phyloP scores from a whole-genome alignment of 2,797 vertebrate genomes.

The Amblyopsis hoosieri region DNA sequence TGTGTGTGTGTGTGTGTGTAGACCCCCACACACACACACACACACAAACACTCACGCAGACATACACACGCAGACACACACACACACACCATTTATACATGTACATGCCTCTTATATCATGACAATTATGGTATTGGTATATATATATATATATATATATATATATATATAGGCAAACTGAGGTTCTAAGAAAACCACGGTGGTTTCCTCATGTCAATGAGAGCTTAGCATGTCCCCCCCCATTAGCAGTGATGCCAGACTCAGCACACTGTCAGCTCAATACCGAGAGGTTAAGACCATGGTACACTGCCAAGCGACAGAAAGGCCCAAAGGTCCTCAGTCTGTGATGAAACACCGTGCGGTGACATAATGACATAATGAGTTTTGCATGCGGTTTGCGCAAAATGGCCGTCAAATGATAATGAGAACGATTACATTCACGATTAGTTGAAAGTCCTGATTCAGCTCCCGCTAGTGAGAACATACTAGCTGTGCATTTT shows the following conservation, averaged over 20 bases:
- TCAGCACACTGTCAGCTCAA: slow-evolving; percentile 61
- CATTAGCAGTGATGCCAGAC: slow-evolving; percentile 50
- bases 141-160: background rate
- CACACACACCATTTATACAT: background rate
- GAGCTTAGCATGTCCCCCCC: slow-evolving; percentile 19
- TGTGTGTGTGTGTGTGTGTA: background rate
- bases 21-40: slow-evolving; percentile 4
- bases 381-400: slow-evolving; percentile 22
- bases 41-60: background rate
- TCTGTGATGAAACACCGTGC: slow-evolving; percentile 9
- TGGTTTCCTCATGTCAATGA: slow-evolving; percentile 36
- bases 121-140: no score
- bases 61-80: background rate
- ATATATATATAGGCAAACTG: slow-evolving; percentile 3
- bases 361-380: slow-evolving; percentile 48
- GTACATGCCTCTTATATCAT: background rate
- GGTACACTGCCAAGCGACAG: slow-evolving; percentile 42
- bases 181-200: slow-evolving; percentile 29
- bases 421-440: slow-evolving; percentile 41
- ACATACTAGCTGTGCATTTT: slow-evolving; percentile 6
- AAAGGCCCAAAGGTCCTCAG: slow-evolving; percentile 21
- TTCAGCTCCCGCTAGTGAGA: slow-evolving; percentile 35
- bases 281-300: slow-evolving; percentile 44
- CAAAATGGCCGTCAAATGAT: slow-evolving; percentile 40
- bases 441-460: slow-evolving; percentile 38